Percentiles rank a stretch among this genome's conserved stretches.
phyloP scores from a whole-genome alignment of 2,113 vertebrate species.

The Mormyrus lacerda region DNA sequence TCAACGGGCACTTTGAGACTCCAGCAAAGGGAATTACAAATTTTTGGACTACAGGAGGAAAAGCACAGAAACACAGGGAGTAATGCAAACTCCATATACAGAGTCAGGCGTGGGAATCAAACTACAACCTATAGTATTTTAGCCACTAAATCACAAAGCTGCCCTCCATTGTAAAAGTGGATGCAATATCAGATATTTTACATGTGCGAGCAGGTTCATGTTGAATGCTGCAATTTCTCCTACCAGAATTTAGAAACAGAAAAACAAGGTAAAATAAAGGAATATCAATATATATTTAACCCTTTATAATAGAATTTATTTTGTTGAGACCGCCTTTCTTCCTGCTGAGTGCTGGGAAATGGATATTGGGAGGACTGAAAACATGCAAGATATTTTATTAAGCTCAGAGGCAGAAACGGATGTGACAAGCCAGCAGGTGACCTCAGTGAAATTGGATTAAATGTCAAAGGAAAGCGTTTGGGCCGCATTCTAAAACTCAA shows the following conservation, averaged over 20 bases:
- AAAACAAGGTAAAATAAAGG: neutral
- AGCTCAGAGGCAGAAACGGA: conserved; percentile 16
- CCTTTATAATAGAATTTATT: conserved; percentile 25
- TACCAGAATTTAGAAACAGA: conserved; percentile 19
- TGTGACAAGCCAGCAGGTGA: conserved; percentile 22
- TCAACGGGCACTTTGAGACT: neutral
- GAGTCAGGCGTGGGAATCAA: neutral
- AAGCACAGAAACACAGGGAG: neutral
- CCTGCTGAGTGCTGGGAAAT: conserved; percentile 37
- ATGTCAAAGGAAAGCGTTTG: neutral
- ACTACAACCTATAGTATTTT: neutral
- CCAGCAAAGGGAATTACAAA: neutral
- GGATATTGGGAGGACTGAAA: conserved; percentile 20
- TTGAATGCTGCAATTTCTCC: conserved; percentile 32
- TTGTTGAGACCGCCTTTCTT: conserved; percentile 26
- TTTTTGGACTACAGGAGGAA: neutral
- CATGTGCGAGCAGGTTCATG: neutral
- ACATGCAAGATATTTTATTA: conserved; percentile 26
- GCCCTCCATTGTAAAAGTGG: neutral
- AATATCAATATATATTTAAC: conserved; percentile 26
- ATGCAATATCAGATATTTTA: neutral
- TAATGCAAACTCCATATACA: neutral
- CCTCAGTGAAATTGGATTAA: neutral
- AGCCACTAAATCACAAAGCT: neutral
- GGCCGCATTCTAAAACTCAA: neutral